Base-by-base conservation (phyloP, 1,140 invertebrate genomes). In the Meloidogyne exigua region DNA sequence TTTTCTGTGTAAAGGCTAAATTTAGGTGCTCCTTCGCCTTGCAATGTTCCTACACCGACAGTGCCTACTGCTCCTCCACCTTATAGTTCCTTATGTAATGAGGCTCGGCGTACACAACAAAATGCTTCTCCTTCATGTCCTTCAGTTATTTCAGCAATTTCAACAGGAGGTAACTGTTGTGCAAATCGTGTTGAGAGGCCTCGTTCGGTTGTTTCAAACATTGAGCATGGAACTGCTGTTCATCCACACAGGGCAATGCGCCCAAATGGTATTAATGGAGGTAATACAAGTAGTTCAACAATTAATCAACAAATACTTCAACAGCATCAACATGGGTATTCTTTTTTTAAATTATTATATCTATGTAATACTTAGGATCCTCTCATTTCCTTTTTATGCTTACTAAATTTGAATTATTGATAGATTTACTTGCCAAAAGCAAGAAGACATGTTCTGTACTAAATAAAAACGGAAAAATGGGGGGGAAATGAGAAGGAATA, bases 191-290 rank as follows among this genome's bases (percentile, higher is more conserved):
- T 57, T 10, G 80, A 81, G 13, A 63, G 80, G 69, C 80, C 80
- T 15, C 57, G 80, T 26, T 83, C 80, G 10, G 80, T 81, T 21
- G 80, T 83, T n/a, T 81, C 80, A 21, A 80, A 67, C 72, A 75
- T 79, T 25, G 78, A 79, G n/a, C 67, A 79, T 44, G 73, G 78
- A 28, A 39, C 81, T 10, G 28, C 32, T 15, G 13, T 39, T 49
- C 25, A 28, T 15, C 49, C 62, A 9, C 44, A 79, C 23, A 42
- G 64, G 5, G 23, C 74, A 18, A 25, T 68, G 7, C 57, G 36
- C 4, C 57, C 65, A 39, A 18, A 76, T 2, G 49, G 3, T 2
- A 23, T 62, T 2, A 26, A 44, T 25, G 69, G 69, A n/a, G 69
- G 69, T 10, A 68, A 73, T 32, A 65, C 23, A 26, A 44, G 57